Evolutionary conservation across 2,888 invertebrate genomes (phyloP).

Genomic region (Ecliptopera silaceata): DNA sequence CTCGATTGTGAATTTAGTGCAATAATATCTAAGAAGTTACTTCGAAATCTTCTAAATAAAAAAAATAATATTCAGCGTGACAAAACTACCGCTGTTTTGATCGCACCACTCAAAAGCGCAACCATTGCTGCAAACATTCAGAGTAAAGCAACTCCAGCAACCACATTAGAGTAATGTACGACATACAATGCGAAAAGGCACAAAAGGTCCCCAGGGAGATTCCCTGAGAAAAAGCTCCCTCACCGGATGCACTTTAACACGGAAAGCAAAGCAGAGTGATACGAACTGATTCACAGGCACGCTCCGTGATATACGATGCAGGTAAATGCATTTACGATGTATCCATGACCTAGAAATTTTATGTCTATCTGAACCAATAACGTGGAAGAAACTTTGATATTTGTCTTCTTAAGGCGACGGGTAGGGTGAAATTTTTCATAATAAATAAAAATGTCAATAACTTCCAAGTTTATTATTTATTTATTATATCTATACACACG

Average conservation of each 20-base stretch:
- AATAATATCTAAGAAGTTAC: no score
- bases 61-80: no score
- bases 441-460: no score
- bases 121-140: neutral
- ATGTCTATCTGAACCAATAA: no score
- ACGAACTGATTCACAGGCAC: slow-evolving; percentile 6
- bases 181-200: neutral
- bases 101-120: neutral
- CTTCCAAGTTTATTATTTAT: no score
- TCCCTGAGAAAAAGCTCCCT: slow-evolving; percentile 5
- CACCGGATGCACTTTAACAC: slow-evolving; percentile 30
- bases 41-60: no score
- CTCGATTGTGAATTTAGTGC: no score
- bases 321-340: slow-evolving; percentile 7
- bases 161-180: neutral
- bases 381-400: no score
- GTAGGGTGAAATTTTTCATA: no score
- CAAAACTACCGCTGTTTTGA: no score
- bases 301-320: slow-evolving; percentile 18
- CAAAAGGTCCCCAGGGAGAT: neutral
- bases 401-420: no score
- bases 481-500: no score
- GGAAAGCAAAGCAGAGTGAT: slow-evolving; percentile 9
- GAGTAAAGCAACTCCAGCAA: neutral
- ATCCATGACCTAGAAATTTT: neutral